Evolutionary conservation across 2,797 vertebrate genomes (phyloP).

Genomic region (Dipus sagitta): DNA sequence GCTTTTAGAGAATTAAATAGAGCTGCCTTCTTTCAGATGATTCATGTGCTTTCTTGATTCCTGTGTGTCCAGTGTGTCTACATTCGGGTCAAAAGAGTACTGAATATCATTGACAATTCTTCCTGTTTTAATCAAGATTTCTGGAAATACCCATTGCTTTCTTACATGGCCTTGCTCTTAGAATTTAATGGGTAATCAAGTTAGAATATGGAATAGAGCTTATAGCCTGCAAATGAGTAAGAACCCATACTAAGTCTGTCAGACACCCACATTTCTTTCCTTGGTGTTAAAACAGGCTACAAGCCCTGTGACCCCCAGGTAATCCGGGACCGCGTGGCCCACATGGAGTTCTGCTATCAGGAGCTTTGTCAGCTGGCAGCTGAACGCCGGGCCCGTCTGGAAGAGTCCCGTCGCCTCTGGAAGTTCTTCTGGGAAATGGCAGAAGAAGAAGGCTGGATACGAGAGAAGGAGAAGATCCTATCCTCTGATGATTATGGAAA

Average conservation of each 20-base stretch:
- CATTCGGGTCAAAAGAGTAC: not conserved
- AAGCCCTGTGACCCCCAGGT: slow-evolving; percentile 98
- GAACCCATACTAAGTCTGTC: not conserved
- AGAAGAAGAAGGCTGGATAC: slow-evolving; percentile 98
- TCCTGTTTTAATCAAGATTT: not conserved
- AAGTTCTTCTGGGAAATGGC: slow-evolving; percentile 99
- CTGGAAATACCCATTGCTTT: not conserved
- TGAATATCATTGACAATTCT: not conserved
- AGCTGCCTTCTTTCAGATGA: not conserved
- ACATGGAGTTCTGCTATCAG: slow-evolving; percentile 99
- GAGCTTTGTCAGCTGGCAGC: slow-evolving; percentile 96
- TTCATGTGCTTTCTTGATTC: slow-evolving; percentile 4
- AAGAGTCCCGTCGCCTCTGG: slow-evolving; percentile 98
- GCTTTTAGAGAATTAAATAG: slow-evolving; percentile 6
- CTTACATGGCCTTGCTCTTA: not conserved
- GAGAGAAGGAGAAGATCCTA: slow-evolving; percentile 98
- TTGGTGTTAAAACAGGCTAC: slow-evolving; percentile 90
- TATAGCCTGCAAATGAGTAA: not conserved
- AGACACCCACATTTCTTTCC: not conserved
- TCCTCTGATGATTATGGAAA: slow-evolving; percentile 97
- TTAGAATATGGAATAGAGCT: not conserved
- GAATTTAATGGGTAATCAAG: not conserved
- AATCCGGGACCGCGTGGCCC: slow-evolving; percentile 95
- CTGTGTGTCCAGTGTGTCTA: slow-evolving; percentile 1
- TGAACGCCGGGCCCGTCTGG: slow-evolving; percentile 94